Conservation (phyloP, 2,888 invertebrate species). For the Archaeoteleia sp. region DNA sequence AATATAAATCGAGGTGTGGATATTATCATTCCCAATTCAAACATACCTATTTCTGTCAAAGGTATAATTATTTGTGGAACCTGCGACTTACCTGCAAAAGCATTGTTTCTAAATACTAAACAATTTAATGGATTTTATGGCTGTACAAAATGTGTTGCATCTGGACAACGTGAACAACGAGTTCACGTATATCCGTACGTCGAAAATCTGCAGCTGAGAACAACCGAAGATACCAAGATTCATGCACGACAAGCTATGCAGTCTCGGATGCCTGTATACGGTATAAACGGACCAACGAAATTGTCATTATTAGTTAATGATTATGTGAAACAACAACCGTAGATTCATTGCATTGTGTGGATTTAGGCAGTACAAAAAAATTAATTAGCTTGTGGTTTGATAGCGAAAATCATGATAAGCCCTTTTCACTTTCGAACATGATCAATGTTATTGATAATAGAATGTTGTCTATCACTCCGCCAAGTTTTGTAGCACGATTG, state of each 20-base stretch:
- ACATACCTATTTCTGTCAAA: conserved; percentile 7
- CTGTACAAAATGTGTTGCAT: conserved; percentile 36
- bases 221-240: conserved; percentile 16
- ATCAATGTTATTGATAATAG: conserved; percentile 13
- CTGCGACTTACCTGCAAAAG: conserved; percentile 41
- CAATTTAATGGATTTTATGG: conserved; percentile 28
- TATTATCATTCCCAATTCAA: conserved; percentile 7
- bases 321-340: conserved; percentile 27
- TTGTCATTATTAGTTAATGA: conserved; percentile 27
- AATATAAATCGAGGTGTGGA: conserved; percentile 19
- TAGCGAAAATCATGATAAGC: conserved; percentile 5
- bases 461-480: conserved; percentile 16
- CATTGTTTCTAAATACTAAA: conserved; percentile 38
- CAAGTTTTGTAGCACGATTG: conserved; percentile 26
- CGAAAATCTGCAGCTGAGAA: conserved; percentile 19
- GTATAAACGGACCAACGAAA: conserved; percentile 39
- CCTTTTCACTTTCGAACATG: conserved; percentile 7
- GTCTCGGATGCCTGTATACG: conserved; percentile 5
- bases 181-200: conserved; percentile 30
- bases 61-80: conserved; percentile 26
- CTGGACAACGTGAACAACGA: not conserved
- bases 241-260: conserved; percentile 19
- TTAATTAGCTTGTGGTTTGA: conserved; percentile 29
- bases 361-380: conserved; percentile 18
- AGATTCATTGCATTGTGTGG: conserved; percentile 45